Evolutionary conservation across 2,113 vertebrate genomes (phyloP).

Genomic region (Seriola aureovittata): DNA sequence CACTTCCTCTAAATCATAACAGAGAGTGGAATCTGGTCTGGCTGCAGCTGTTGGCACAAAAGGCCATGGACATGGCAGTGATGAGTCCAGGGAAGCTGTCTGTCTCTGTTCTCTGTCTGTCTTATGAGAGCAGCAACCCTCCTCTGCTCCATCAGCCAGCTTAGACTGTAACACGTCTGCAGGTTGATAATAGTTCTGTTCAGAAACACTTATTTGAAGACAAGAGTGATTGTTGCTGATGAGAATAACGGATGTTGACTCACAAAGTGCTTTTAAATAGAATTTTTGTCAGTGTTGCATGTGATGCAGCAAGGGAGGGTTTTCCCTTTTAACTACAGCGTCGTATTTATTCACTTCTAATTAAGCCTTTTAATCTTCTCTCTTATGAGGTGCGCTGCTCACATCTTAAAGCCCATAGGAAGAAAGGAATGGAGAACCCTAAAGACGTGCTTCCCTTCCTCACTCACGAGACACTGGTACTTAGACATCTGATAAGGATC

Average conservation of each 20-base stretch:
- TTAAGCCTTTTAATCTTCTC: conserved; percentile 76
- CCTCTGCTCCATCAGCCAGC: not conserved
- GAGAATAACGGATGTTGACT: not conserved
- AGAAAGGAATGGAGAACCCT: conserved; percentile 48
- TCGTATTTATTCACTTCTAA: conserved; percentile 80
- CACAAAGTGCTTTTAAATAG: conserved; percentile 28
- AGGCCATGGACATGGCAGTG: conserved; percentile 14
- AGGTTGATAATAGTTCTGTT: conserved; percentile 6
- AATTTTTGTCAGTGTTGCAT: conserved; percentile 39
- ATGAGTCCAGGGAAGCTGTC: conserved; percentile 34
- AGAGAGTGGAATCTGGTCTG: conserved; percentile 55
- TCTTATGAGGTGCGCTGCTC: conserved; percentile 66
- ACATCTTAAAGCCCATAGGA: conserved; percentile 69
- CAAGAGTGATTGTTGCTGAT: not conserved
- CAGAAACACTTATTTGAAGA: conserved; percentile 6
- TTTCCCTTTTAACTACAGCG: conserved; percentile 76
- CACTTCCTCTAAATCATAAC: conserved; percentile 63
- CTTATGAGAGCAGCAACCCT: conserved; percentile 13
- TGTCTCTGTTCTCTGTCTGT: conserved; percentile 32
- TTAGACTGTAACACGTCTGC: not conserved
- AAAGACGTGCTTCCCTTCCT: conserved; percentile 35
- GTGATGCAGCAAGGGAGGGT: conserved; percentile 37
- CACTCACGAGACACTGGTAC: not conserved
- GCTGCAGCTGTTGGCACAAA: conserved; percentile 55
- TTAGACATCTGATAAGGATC: conserved; percentile 31